Conservation (phyloP, 2,113 vertebrate species). For the Microcebus lehilahytsara region DNA sequence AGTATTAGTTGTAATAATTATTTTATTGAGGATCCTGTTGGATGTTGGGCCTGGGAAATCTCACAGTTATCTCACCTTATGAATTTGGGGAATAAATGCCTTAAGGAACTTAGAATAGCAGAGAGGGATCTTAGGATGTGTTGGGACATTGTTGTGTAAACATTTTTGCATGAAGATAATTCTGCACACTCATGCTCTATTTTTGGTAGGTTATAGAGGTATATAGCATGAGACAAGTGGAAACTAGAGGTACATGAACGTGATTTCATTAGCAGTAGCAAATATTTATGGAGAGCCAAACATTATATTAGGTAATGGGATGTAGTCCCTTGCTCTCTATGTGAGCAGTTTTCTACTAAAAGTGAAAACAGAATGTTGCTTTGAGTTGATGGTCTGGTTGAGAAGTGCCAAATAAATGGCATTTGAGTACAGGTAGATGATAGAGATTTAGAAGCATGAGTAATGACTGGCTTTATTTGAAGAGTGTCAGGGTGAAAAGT, state of each 20-base stretch:
- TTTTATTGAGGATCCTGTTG: not conserved
- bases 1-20: not conserved
- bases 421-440: not conserved
- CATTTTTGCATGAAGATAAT: not conserved
- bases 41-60: no score
- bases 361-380: not conserved
- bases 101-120: not conserved
- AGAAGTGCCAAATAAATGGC: not conserved
- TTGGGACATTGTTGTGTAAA: not conserved
- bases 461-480: not conserved
- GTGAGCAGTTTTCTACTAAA: not conserved
- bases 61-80: not conserved
- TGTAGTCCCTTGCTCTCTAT: not conserved
- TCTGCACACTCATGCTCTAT: not conserved
- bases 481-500: not conserved
- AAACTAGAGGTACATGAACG: not conserved
- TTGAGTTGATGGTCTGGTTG: not conserved
- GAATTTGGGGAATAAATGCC: slow-evolving; percentile 15
- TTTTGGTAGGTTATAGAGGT: not conserved
- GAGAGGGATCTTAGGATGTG: not conserved
- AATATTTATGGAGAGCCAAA: not conserved
- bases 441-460: not conserved
- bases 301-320: not conserved
- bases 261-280: not conserved
- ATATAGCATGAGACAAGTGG: not conserved